Percentiles rank a stretch among this genome's conserved stretches.
phyloP scores from a whole-genome alignment of 30 jellyfish, hydroid and myxozoan species.

The Aurelia coerulea region DNA sequence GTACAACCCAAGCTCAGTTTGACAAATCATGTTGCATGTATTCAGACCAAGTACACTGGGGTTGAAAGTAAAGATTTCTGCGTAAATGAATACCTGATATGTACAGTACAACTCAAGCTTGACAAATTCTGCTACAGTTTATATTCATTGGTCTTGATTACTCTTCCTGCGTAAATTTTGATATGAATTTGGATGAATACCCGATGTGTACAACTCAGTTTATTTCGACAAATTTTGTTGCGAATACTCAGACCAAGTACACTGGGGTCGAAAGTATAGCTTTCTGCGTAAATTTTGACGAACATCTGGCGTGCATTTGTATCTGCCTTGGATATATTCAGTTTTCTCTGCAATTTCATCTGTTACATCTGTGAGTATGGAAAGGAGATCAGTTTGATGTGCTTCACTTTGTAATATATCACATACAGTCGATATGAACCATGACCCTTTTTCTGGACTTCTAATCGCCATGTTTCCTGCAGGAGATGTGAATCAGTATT shows the following conservation, averaged over 20 bases:
- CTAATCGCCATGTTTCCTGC: slow-evolving; percentile 28
- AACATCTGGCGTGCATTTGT: slow-evolving; percentile 18
- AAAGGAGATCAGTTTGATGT: not conserved
- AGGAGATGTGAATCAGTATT: not conserved
- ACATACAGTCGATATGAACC: slow-evolving; percentile 60
- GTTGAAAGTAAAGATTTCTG: too few relatives aligned
- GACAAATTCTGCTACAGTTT: too few relatives aligned
- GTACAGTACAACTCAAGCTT: too few relatives aligned
- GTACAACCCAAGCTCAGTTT: too few relatives aligned
- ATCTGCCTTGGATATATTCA: not conserved
- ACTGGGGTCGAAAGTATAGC: not conserved
- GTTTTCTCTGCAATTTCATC: not conserved
- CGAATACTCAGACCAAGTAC: not conserved
- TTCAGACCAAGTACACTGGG: too few relatives aligned
- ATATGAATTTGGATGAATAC: too few relatives aligned
- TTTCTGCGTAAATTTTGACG: not conserved
- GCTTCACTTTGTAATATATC: slow-evolving; percentile 18
- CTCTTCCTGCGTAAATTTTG: too few relatives aligned
- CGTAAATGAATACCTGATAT: too few relatives aligned
- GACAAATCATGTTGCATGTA: too few relatives aligned
- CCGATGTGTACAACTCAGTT: not conserved
- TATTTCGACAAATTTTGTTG: not conserved
- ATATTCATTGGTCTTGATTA: too few relatives aligned
- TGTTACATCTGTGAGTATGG: slow-evolving; percentile 1
- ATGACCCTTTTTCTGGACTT: slow-evolving; percentile 22